These are phyloP conservation scores for Gila orcuttii DNA, from an alignment of 2,113 vertebrate genomes.

Conservation along the genomic window DNA sequence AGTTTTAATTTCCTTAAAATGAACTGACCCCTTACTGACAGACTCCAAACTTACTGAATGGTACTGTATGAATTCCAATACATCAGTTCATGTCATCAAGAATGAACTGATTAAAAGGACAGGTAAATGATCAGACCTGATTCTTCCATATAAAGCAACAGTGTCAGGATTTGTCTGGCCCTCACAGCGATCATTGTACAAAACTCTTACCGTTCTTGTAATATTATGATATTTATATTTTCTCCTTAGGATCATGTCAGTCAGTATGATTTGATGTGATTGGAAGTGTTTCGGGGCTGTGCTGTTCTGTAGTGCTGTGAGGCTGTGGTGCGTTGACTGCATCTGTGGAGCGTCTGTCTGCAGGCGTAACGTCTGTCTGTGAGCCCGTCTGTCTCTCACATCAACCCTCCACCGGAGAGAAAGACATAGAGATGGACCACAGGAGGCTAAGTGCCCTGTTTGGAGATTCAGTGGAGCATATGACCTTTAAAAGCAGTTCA, in stretches of 20 bases:
- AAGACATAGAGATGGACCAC: constrained; percentile 1
- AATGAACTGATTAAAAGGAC: too few species aligned
- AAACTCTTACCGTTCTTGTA: background rate
- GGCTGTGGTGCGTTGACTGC: constrained; percentile 1
- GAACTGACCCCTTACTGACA: background rate
- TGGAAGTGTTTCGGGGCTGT: background rate
- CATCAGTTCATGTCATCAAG: too few species aligned
- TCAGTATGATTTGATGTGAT: background rate
- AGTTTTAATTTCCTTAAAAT: background rate
- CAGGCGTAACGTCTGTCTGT: background rate
- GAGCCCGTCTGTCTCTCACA: background rate
- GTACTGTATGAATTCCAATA: background rate
- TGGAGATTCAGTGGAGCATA: constrained; percentile 50
- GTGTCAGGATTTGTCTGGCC: background rate
- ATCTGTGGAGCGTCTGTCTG: constrained; percentile 8
- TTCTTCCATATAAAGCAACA: background rate
- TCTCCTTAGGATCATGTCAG: background rate
- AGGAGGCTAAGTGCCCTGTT: constrained; percentile 35
- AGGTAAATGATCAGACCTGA: background rate
- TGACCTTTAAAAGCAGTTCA: constrained; percentile 52
- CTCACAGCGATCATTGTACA: background rate
- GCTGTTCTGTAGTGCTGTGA: background rate
- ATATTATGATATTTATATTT: constrained; percentile 17
- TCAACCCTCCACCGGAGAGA: background rate
- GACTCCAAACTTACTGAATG: background rate